Percentiles rank a stretch among this genome's conserved stretches.
These are phyloP conservation scores for Macrosiphum euphorbiae DNA, from an alignment of 2,888 invertebrate species.

Conservation along the genomic window DNA sequence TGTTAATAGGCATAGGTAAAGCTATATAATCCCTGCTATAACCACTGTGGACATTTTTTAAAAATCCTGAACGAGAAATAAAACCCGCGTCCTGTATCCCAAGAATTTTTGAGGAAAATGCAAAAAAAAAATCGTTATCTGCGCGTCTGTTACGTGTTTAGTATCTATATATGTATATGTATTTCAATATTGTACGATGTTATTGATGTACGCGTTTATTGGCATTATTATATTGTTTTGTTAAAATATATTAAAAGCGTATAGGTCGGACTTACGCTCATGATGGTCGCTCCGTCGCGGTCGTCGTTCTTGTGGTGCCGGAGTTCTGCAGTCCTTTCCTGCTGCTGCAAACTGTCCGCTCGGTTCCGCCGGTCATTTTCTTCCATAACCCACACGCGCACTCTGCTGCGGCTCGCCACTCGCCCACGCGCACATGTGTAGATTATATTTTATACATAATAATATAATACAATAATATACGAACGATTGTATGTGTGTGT, in stretches of 20 bases:
- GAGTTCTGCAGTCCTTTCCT: conserved; percentile 15
- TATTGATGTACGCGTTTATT: too few relatives aligned
- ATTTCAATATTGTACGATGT: too few relatives aligned
- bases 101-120: background rate
- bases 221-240: too few relatives aligned
- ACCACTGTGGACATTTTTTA: background rate
- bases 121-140: background rate
- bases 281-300: background rate
- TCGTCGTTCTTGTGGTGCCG: conserved; percentile 16
- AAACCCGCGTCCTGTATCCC: background rate
- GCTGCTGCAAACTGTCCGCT: conserved; percentile 9
- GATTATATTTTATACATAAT: conserved; percentile 2
- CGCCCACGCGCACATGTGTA: conserved; percentile 49
- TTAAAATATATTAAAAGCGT: background rate
- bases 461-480: background rate
- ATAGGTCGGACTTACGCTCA: conserved; percentile 58
- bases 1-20: background rate
- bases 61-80: background rate
- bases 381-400: conserved; percentile 57
- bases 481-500: background rate
- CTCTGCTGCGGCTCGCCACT: conserved; percentile 10
- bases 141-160: background rate
- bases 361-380: conserved; percentile 54
- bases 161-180: too few relatives aligned
- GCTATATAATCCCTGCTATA: too few relatives aligned